Conservation (phyloP, 2,113 vertebrate genomes). For the Saguinus midas region DNA sequence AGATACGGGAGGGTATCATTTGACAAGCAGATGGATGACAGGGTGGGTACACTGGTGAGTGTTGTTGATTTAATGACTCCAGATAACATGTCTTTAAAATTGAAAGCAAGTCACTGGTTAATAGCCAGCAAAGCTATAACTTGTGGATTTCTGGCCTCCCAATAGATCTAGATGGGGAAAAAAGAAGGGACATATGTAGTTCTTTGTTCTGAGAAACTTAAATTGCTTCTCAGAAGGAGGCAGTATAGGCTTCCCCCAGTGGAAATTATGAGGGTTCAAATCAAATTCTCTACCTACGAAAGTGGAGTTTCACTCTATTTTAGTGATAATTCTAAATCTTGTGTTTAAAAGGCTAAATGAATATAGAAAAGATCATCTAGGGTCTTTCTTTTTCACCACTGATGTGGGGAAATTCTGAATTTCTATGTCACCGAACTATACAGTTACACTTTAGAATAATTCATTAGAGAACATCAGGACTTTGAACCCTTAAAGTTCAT, state of each 20-base stretch:
- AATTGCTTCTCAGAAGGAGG: constrained; percentile 23
- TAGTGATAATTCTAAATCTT: background rate
- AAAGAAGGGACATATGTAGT: background rate
- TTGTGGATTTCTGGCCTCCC: constrained; percentile 73
- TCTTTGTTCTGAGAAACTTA: background rate
- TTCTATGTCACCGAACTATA: background rate
- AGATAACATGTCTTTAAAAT: constrained; percentile 83
- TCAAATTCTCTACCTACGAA: background rate
- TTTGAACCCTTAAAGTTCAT: background rate
- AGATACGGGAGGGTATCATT: constrained; percentile 82
- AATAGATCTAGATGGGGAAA: constrained; percentile 50
- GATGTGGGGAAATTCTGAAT: background rate
- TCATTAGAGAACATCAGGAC: background rate
- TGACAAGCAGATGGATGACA: constrained; percentile 85
- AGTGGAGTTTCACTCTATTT: background rate
- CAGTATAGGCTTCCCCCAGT: background rate
- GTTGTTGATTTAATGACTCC: constrained; percentile 84
- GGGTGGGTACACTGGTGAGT: constrained; percentile 77
- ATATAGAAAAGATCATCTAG: background rate
- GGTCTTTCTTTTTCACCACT: background rate
- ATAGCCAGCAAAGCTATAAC: constrained; percentile 71
- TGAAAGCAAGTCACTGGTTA: constrained; percentile 82
- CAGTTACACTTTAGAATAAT: background rate
- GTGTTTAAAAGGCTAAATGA: constrained; percentile 7
- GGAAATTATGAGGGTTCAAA: background rate